A percentile compares a stretch with the other conserved stretches of the same genome.
Evolutionary conservation across 2,113 vertebrate species (phyloP).

Genomic region (Zingel zingel): DNA sequence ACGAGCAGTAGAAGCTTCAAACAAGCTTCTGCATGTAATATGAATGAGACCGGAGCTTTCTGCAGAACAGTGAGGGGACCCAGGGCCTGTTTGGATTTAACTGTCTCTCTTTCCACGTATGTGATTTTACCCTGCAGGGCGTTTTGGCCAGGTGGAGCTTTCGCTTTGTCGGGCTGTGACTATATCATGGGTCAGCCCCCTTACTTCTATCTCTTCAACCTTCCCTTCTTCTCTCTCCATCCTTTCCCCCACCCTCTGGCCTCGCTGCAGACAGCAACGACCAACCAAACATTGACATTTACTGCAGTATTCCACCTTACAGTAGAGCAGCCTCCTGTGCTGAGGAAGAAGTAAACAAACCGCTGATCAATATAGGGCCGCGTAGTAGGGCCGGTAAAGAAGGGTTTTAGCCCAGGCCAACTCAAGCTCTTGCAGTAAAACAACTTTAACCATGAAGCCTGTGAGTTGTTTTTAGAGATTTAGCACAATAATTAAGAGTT

Average conservation of each 20-base stretch:
- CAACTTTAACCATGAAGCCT: neutral
- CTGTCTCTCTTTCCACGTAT: slow-evolving; percentile 43
- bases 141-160: slow-evolving; percentile 54
- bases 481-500: neutral
- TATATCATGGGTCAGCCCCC: slow-evolving; percentile 23
- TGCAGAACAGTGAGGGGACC: slow-evolving; percentile 60
- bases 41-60: slow-evolving; percentile 76
- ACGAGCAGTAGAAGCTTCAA: slow-evolving; percentile 71
- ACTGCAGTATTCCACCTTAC: slow-evolving; percentile 63
- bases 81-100: slow-evolving; percentile 51
- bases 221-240: neutral
- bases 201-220: neutral
- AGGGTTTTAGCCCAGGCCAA: slow-evolving; percentile 15
- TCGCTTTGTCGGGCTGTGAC: slow-evolving; percentile 28
- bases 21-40: slow-evolving; percentile 81
- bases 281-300: slow-evolving; percentile 66
- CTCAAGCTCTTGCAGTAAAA: slow-evolving; percentile 28
- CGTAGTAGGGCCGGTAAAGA: slow-evolving; percentile 9
- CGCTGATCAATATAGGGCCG: slow-evolving; percentile 26
- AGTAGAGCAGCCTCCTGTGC: slow-evolving; percentile 36
- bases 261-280: slow-evolving; percentile 41
- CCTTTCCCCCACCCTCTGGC: neutral
- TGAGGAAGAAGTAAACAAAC: slow-evolving; percentile 68
- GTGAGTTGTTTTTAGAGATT: neutral
- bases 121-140: slow-evolving; percentile 40